Evolutionary conservation across 2,113 vertebrate species (phyloP).

Genomic region (Aix galericulata): DNA sequence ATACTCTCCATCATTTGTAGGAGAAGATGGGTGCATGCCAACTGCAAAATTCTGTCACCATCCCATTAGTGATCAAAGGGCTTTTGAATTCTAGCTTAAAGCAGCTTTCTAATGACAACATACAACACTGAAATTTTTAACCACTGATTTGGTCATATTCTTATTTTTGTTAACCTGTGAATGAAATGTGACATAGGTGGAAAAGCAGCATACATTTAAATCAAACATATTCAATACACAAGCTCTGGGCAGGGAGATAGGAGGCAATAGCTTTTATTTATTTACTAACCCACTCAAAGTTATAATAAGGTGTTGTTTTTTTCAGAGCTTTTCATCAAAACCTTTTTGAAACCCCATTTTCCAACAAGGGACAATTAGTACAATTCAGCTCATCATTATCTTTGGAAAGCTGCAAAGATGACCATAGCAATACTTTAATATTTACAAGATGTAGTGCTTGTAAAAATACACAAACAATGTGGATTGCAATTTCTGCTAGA

Average conservation of each 20-base stretch:
- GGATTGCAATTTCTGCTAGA: neutral
- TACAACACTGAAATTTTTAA: neutral
- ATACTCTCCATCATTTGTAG: neutral
- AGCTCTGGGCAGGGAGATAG: rapidly evolving
- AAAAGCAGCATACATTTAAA: neutral
- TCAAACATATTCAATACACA: neutral
- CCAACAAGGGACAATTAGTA: neutral
- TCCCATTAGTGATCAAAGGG: neutral
- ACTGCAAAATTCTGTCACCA: neutral
- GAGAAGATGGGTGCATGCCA: neutral
- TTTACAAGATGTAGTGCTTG: neutral
- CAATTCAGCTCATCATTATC: neutral
- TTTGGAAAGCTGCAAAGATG: neutral
- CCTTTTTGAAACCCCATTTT: neutral
- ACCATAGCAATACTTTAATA: neutral
- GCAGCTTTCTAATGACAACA: neutral
- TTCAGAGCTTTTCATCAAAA: neutral
- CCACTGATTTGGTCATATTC: neutral
- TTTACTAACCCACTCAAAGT: neutral
- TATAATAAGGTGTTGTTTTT: neutral
- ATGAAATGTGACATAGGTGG: neutral
- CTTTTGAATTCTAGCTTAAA: neutral
- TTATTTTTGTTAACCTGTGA: neutral
- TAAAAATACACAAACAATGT: neutral
- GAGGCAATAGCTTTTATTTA: neutral